These are phyloP conservation scores for Polylopha cassiicola DNA, from an alignment of 2,888 invertebrate species.

Conservation along the genomic window DNA sequence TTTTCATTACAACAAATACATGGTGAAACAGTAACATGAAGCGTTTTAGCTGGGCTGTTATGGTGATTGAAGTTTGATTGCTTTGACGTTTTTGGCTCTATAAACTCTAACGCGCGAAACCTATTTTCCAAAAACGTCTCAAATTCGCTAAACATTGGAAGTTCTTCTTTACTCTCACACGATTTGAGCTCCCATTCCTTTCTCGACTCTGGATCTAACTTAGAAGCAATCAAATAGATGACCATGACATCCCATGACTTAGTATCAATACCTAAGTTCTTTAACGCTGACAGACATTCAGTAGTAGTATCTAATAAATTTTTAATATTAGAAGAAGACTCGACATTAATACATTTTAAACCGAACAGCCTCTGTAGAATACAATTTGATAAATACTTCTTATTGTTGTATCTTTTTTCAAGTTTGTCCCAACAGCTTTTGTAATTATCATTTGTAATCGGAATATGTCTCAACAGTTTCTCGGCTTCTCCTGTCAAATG, in stretches of 20 bases:
- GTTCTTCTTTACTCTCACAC: constrained; percentile 1
- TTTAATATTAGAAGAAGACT: too few relatives aligned
- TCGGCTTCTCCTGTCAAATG: too few relatives aligned
- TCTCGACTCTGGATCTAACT: constrained; percentile 26
- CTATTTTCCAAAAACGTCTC: constrained; percentile 11
- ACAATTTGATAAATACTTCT: too few relatives aligned
- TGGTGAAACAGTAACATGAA: too few relatives aligned
- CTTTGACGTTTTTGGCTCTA: constrained; percentile 7
- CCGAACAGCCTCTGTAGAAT: too few relatives aligned
- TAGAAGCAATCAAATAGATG: constrained; percentile 21
- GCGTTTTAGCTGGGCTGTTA: too few relatives aligned
- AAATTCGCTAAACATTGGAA: constrained; percentile 15
- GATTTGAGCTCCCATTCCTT: constrained; percentile 26
- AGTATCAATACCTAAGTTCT: constrained; percentile 20
- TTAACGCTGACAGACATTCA: constrained; percentile 24
- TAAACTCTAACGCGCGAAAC: constrained; percentile 9
- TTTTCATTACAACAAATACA: too few relatives aligned
- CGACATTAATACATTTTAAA: too few relatives aligned
- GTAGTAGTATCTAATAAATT: too few relatives aligned
- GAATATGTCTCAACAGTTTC: too few relatives aligned
- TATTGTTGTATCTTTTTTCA: constrained; percentile 1
- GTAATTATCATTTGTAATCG: too few relatives aligned
- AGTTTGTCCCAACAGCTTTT: neutral
- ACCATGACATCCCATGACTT: constrained; percentile 24
- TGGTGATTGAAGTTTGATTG: too few relatives aligned